phyloP scores from a whole-genome alignment of 2,113 vertebrate species.

The Cygnus atratus region DNA sequence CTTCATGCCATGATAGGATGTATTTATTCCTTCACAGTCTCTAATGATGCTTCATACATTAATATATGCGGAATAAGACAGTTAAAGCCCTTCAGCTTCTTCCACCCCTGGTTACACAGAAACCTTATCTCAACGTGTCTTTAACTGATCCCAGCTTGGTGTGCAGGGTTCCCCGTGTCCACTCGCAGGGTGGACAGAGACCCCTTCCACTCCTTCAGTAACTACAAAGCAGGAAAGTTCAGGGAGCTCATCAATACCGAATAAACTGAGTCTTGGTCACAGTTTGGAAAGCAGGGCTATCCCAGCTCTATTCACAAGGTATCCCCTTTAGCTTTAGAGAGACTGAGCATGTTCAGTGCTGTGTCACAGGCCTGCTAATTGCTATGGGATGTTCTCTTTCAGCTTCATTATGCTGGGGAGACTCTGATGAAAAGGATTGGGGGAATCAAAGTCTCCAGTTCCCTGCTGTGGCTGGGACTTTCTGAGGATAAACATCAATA shows the following conservation, averaged over 20 bases:
- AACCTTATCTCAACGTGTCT: neutral
- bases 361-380: neutral
- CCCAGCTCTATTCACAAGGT: neutral
- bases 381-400: neutral
- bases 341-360: neutral
- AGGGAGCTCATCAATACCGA: neutral
- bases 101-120: neutral
- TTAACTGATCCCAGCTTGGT: neutral
- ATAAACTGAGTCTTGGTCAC: neutral
- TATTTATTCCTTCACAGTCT: conserved; percentile 16
- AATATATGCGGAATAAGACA: conserved; percentile 12
- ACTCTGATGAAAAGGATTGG: neutral
- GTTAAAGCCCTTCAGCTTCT: neutral
- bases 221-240: neutral
- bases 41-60: conserved; percentile 27
- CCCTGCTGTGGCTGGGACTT: neutral
- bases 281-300: neutral
- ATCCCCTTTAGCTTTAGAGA: neutral
- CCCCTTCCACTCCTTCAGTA: neutral
- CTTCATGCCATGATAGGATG: neutral
- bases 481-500: neutral
- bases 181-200: neutral
- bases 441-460: neutral
- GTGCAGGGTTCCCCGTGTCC: neutral
- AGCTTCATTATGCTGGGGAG: neutral